These are phyloP conservation scores for Cheilosia variabilis DNA, from an alignment of 2,888 invertebrate genomes.

Conservation along the genomic window DNA sequence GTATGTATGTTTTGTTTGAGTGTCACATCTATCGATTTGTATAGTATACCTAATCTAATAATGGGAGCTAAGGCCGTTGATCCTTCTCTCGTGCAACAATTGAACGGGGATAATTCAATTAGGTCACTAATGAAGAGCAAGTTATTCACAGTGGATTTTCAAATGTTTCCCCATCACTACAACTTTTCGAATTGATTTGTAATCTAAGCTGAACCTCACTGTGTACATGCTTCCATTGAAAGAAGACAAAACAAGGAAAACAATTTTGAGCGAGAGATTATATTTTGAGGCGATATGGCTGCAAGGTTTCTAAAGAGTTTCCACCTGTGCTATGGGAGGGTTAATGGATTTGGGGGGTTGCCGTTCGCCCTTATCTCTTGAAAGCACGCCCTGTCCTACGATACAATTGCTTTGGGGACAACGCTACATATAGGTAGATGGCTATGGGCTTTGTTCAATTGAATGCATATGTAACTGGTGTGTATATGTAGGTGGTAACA, in stretches of 20 bases:
- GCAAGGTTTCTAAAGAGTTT: not conserved
- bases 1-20: not conserved
- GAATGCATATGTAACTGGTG: not conserved
- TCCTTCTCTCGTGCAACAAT: slow-evolving; percentile 10
- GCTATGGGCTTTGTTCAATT: not conserved
- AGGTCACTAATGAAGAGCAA: slow-evolving; percentile 17
- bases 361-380: not conserved
- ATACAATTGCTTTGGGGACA: not conserved
- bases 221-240: not conserved
- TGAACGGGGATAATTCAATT: slow-evolving; percentile 47
- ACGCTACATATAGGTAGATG: not conserved
- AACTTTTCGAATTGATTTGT: not conserved
- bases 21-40: slow-evolving; percentile 2
- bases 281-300: not conserved
- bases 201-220: not conserved
- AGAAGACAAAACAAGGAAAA: not conserved
- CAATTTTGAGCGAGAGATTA: not conserved
- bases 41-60: not conserved
- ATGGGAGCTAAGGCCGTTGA: slow-evolving; percentile 11
- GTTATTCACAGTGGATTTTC: not conserved
- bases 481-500: too few species aligned
- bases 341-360: not conserved
- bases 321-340: not conserved
- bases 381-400: not conserved
- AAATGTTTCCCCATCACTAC: not conserved